Conservation (phyloP, 2,113 vertebrate genomes). For the Trochalopteron elliotii region DNA sequence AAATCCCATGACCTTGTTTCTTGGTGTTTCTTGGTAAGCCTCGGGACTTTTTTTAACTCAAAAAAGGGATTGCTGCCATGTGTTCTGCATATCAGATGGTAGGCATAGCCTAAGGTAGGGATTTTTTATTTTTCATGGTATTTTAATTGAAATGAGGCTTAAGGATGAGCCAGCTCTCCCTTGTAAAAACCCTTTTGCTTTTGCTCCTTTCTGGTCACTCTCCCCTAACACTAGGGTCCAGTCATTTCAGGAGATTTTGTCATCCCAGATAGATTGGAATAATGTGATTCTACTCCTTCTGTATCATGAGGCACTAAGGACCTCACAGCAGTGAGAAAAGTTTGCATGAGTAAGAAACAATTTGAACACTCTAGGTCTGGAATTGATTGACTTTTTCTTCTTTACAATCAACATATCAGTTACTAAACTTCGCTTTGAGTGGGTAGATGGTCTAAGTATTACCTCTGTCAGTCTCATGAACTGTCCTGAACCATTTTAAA, state of each 20-base stretch:
- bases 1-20: not conserved
- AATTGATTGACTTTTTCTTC: not conserved
- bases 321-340: not conserved
- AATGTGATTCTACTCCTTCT: not conserved
- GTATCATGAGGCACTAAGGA: not conserved
- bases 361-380: not conserved
- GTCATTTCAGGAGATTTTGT: not conserved
- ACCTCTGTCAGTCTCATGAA: not conserved
- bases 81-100: not conserved
- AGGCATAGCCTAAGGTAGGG: not conserved
- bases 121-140: not conserved
- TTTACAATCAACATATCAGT: not conserved
- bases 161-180: not conserved
- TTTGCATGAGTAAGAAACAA: not conserved
- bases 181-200: not conserved
- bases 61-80: not conserved
- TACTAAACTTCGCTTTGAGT: not conserved
- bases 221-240: not conserved
- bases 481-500: not conserved
- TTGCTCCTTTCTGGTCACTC: not conserved
- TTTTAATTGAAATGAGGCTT: not conserved
- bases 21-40: not conserved
- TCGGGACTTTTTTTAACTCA: fast-evolving
- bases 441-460: not conserved
- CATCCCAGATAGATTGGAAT: not conserved